These are phyloP conservation scores for Xenopus laevis DNA, from an alignment of 2,113 vertebrate species.

Conservation along the genomic window DNA sequence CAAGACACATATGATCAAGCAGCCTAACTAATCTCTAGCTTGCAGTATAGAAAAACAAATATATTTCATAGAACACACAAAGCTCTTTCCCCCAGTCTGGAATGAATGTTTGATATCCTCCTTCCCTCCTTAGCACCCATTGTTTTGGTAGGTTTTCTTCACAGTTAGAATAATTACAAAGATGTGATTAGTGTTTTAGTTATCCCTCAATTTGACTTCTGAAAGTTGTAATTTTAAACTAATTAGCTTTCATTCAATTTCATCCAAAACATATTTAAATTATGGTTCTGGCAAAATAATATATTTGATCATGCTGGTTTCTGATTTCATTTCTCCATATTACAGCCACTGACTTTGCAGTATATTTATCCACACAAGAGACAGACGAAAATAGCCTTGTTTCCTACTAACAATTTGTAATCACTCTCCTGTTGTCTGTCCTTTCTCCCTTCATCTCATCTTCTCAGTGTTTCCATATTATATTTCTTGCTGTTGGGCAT, in stretches of 20 bases:
- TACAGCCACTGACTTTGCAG: background rate
- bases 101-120: background rate
- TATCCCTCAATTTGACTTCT: conserved; percentile 3
- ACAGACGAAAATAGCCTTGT: no score
- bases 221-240: background rate
- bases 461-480: no score
- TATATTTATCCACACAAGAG: no score
- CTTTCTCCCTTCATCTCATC: no score
- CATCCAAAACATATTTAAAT: background rate
- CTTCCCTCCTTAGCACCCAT: background rate
- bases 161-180: background rate
- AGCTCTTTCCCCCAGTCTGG: background rate
- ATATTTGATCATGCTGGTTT: background rate
- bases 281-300: background rate
- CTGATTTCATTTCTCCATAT: background rate
- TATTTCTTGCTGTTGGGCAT: no score
- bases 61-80: no score
- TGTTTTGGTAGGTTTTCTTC: background rate
- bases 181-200: background rate
- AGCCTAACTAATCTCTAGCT: no score
- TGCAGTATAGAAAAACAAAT: no score
- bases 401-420: no score
- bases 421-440: no score
- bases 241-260: conserved; percentile 2
- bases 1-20: no score